A percentile compares a stretch with the other conserved stretches of the same genome.
These are phyloP conservation scores for Entelurus aequoreus DNA, from an alignment of 2,113 vertebrate species.

Conservation along the genomic window DNA sequence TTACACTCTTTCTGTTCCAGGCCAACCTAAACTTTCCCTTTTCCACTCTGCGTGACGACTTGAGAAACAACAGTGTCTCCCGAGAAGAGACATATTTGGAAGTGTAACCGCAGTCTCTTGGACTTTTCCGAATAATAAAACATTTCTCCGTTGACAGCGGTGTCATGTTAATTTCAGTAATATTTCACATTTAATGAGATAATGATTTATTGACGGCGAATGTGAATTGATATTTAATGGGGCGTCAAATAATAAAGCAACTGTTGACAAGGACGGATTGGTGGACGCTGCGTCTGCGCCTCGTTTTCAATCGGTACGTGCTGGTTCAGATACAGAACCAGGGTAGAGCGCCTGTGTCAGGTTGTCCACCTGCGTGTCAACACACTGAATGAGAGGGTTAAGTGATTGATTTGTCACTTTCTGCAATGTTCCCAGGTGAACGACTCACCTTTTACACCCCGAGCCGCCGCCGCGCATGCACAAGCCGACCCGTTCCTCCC, in stretches of 20 bases:
- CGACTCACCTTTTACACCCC: conserved; percentile 17
- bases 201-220: conserved; percentile 43
- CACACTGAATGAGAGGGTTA: conserved; percentile 50
- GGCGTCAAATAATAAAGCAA: conserved; percentile 26
- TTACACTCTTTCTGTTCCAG: too few relatives aligned
- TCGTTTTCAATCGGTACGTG: conserved; percentile 6
- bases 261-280: conserved; percentile 19
- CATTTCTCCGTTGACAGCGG: conserved; percentile 12
- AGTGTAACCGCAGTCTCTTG: neutral
- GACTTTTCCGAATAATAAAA: neutral
- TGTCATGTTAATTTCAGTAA: conserved; percentile 25
- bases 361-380: conserved; percentile 39
- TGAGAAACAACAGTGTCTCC: neutral
- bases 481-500: conserved; percentile 10
- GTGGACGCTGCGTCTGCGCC: neutral
- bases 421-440: conserved; percentile 28
- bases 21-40: too few relatives aligned
- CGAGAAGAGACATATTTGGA: neutral
- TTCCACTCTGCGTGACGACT: too few relatives aligned
- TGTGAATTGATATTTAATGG: conserved; percentile 48
- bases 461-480: neutral
- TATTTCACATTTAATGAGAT: conserved; percentile 40
- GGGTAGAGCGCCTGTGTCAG: conserved; percentile 8
- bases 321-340: conserved; percentile 27
- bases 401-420: conserved; percentile 57